phyloP scores from a whole-genome alignment of 2,797 vertebrate species.

The Jordanella pulchra region DNA sequence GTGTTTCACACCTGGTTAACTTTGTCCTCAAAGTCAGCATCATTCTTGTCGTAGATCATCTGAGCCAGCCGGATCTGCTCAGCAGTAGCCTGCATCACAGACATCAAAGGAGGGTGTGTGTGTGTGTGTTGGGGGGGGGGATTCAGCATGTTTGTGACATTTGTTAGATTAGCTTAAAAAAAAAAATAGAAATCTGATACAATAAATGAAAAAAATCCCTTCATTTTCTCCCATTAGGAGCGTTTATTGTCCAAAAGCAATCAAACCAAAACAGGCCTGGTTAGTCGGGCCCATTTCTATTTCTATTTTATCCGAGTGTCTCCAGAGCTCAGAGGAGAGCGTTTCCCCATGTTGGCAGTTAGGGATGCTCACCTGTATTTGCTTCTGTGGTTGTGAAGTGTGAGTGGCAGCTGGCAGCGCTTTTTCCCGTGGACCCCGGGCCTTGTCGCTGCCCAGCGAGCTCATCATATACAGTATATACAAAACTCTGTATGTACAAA shows the following conservation, averaged over 20 bases:
- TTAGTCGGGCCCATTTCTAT: background rate
- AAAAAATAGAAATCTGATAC: background rate
- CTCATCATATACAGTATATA: slow-evolving; percentile 99
- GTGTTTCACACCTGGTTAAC: slow-evolving; percentile 88
- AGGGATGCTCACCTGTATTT: slow-evolving; percentile 89
- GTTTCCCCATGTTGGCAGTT: background rate
- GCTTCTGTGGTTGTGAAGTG: slow-evolving; percentile 90
- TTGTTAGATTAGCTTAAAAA: background rate
- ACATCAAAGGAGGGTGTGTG: background rate
- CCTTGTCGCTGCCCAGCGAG: slow-evolving; percentile 91
- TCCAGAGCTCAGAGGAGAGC: background rate
- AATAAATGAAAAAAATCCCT: slow-evolving; percentile 1
- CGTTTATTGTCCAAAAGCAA: background rate
- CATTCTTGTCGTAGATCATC: slow-evolving; percentile 97
- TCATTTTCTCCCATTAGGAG: background rate
- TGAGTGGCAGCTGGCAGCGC: slow-evolving; percentile 85
- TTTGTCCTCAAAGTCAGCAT: slow-evolving; percentile 96
- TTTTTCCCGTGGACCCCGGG: slow-evolving; percentile 94
- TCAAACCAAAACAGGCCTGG: background rate
- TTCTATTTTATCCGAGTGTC: background rate
- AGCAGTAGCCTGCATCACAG: slow-evolving; percentile 87
- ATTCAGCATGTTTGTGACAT: background rate
- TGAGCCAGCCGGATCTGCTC: slow-evolving; percentile 97
- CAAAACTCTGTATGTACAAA: slow-evolving; percentile 99
- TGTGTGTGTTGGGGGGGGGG: background rate